Percentiles rank a stretch among this genome's conserved stretches.
phyloP scores from a whole-genome alignment of 2,797 vertebrate genomes.

The Loris lydekkerianus region DNA sequence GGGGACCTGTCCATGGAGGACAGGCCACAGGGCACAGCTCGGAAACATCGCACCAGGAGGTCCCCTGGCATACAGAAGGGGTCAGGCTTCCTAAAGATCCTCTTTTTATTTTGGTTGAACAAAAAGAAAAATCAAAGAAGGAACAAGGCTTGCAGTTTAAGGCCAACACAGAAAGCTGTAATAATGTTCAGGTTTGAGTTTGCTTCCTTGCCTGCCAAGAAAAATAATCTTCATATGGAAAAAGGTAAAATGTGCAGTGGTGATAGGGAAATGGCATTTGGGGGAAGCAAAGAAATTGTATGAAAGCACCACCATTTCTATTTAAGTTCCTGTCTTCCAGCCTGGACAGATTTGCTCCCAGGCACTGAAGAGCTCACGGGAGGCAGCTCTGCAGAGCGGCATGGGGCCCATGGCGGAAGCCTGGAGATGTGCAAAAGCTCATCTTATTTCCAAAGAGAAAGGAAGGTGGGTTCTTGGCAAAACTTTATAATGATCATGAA shows the following conservation, averaged over 20 bases:
- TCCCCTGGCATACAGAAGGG: neutral
- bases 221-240: neutral
- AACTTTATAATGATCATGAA: neutral
- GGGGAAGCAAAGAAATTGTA: neutral
- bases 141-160: neutral
- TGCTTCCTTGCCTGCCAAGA: neutral
- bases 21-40: too few relatives aligned
- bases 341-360: neutral
- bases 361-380: fast-evolving
- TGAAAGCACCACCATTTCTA: neutral
- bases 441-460: neutral
- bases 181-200: neutral
- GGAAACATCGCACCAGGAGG: neutral
- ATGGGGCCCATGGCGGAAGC: neutral
- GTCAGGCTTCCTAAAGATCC: neutral
- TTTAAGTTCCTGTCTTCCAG: neutral
- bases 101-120: neutral
- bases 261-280: neutral
- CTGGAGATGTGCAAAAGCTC: too few relatives aligned
- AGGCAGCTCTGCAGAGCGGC: neutral
- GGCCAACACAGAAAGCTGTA: neutral
- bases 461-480: neutral
- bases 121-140: neutral
- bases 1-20: neutral
- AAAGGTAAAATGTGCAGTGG: neutral